Evolutionary conservation across 2,113 vertebrate genomes (phyloP).

Genomic region (Connochaetes taurinus): DNA sequence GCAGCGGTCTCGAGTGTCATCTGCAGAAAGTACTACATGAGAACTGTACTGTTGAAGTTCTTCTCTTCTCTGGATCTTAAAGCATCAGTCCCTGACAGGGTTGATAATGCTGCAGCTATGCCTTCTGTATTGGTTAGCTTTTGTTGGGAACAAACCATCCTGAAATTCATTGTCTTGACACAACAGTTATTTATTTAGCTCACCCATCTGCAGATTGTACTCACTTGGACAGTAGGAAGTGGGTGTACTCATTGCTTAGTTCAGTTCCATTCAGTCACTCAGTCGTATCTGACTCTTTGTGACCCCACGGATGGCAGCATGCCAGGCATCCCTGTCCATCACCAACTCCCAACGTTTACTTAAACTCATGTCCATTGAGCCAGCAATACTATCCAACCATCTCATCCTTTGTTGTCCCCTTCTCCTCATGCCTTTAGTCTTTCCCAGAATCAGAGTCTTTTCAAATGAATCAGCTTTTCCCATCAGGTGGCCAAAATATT

Average conservation of each 20-base stretch:
- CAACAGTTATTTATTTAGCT: not conserved
- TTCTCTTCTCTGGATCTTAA: not conserved
- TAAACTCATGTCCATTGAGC: not conserved
- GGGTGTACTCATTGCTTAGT: not conserved
- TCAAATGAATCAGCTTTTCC: not conserved
- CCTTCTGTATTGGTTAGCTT: not conserved
- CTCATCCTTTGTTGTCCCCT: not conserved
- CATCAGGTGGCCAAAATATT: not conserved
- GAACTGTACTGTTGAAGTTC: not conserved
- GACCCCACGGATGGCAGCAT: not conserved
- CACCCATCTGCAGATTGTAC: not conserved
- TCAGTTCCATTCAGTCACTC: not conserved
- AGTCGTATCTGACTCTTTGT: not conserved
- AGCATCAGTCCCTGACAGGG: not conserved
- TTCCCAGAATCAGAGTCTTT: not conserved
- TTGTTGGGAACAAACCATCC: not conserved
- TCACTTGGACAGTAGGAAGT: not conserved
- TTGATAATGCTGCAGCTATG: not conserved
- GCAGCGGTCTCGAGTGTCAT: fast-evolving
- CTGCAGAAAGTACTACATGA: not conserved
- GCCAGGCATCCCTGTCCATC: not conserved
- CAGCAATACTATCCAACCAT: not conserved
- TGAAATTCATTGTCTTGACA: not conserved
- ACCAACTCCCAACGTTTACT: not conserved
- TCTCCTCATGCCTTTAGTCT: not conserved